phyloP scores from a whole-genome alignment of 1,140 invertebrate genomes.

The Drosophila persimilis region DNA sequence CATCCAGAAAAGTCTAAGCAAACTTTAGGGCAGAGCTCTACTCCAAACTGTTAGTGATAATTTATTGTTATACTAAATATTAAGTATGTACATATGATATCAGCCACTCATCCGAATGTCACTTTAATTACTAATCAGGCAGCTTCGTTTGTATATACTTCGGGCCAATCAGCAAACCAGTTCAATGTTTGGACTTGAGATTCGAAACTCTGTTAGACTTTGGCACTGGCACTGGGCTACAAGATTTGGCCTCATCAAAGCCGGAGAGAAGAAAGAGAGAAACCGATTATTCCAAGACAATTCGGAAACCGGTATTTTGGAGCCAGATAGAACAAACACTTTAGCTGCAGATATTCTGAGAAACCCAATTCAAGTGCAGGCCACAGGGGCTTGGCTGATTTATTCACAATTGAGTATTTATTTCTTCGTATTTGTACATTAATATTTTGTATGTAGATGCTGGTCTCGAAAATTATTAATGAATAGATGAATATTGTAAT shows the following conservation, averaged over 20 bases:
- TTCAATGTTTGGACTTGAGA: slow-evolving; percentile 34
- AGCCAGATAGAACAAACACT: neutral
- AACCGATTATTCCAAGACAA: neutral
- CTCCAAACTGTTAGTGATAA: no score
- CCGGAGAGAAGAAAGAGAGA: slow-evolving; percentile 1
- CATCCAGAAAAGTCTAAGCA: neutral
- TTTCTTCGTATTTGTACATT: no score
- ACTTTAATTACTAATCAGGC: slow-evolving; percentile 30
- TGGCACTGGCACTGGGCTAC: slow-evolving; percentile 34
- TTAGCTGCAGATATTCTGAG: slow-evolving; percentile 7
- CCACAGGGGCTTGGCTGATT: neutral
- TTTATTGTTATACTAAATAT: no score
- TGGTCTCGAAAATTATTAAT: no score
- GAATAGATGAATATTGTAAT: no score
- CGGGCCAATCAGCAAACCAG: slow-evolving; percentile 32
- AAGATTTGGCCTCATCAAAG: slow-evolving; percentile 17
- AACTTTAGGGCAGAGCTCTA: slow-evolving; percentile 10
- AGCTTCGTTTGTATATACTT: slow-evolving; percentile 4
- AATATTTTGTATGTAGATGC: no score
- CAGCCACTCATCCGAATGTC: slow-evolving; percentile 3
- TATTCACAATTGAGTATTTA: neutral
- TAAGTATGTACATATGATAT: slow-evolving; percentile 12
- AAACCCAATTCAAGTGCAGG: neutral
- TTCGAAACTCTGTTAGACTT: slow-evolving; percentile 27
- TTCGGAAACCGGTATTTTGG: slow-evolving; percentile 18